Conservation (phyloP, 2,888 invertebrate genomes). For the Oligia latruncula region DNA sequence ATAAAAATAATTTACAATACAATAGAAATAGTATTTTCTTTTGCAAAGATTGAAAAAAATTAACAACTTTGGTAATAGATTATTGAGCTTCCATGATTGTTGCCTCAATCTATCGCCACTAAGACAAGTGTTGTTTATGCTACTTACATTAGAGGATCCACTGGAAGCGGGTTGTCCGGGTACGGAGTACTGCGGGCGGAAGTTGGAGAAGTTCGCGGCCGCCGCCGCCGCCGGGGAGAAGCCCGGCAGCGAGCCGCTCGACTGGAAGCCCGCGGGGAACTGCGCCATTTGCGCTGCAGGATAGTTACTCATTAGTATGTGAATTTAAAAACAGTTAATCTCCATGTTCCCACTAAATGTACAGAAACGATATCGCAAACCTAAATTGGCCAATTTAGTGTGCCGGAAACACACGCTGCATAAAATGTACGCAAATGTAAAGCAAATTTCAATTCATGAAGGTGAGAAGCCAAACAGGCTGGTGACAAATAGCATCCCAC, state of each 20-base stretch:
- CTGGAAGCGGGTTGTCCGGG: slow-evolving; percentile 87
- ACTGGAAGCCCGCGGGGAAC: slow-evolving; percentile 95
- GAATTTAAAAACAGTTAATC: background rate
- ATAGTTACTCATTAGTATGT: background rate
- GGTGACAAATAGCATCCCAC: background rate
- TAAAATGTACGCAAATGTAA: background rate
- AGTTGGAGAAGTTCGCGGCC: slow-evolving; percentile 96
- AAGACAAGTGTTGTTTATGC: background rate
- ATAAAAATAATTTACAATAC: background rate
- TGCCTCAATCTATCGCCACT: background rate
- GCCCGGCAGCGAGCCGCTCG: slow-evolving; percentile 92
- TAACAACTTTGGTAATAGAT: background rate
- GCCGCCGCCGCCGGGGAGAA: slow-evolving; percentile 92
- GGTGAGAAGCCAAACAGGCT: background rate
- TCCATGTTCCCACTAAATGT: background rate
- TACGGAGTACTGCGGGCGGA: slow-evolving; percentile 95
- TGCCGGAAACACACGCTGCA: background rate
- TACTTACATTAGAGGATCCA: slow-evolving; percentile 82
- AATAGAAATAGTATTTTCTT: background rate
- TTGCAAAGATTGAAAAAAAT: background rate
- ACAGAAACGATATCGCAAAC: background rate
- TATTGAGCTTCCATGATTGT: background rate
- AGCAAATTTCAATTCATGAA: background rate
- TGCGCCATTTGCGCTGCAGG: slow-evolving; percentile 93
- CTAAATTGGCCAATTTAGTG: background rate